Evolutionary conservation across 1,140 invertebrate genomes (phyloP).

Genomic region (Saxidomus purpurata): DNA sequence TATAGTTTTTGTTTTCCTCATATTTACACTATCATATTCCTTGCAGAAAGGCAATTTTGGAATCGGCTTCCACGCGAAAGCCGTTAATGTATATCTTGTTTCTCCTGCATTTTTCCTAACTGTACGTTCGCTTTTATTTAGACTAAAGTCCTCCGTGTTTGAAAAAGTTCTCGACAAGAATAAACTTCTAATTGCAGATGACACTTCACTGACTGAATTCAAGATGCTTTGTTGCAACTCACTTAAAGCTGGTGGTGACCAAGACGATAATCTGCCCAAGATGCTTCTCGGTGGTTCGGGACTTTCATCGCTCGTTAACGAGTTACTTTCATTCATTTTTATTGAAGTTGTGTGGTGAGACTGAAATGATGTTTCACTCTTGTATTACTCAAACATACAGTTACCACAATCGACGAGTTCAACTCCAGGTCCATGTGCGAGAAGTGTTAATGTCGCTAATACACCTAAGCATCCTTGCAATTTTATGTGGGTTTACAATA

Average conservation of each 20-base stretch:
- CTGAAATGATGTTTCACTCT: too few relatives aligned
- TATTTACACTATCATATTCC: constrained; percentile 19
- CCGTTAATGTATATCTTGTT: not conserved
- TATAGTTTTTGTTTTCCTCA: constrained; percentile 10
- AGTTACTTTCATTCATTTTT: too few relatives aligned
- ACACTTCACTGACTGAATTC: not conserved
- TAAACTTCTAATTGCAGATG: not conserved
- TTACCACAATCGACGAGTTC: too few relatives aligned
- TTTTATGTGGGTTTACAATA: too few relatives aligned
- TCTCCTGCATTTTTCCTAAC: too few relatives aligned
- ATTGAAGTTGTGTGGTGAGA: too few relatives aligned
- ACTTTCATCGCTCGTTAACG: not conserved
- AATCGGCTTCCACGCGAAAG: not conserved
- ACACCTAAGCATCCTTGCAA: too few relatives aligned
- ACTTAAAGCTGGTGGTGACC: not conserved
- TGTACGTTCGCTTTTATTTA: not conserved
- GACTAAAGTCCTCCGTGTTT: not conserved
- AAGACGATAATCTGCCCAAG: not conserved
- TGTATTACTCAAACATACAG: too few relatives aligned
- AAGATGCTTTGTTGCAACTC: not conserved
- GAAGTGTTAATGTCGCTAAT: too few relatives aligned
- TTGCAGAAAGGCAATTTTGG: constrained; percentile 12
- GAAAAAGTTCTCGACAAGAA: not conserved
- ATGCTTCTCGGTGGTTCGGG: not conserved
- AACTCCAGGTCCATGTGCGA: too few relatives aligned